These are phyloP conservation scores for Onychomys arenicola DNA, from an alignment of 2,797 vertebrate species.

Conservation along the genomic window DNA sequence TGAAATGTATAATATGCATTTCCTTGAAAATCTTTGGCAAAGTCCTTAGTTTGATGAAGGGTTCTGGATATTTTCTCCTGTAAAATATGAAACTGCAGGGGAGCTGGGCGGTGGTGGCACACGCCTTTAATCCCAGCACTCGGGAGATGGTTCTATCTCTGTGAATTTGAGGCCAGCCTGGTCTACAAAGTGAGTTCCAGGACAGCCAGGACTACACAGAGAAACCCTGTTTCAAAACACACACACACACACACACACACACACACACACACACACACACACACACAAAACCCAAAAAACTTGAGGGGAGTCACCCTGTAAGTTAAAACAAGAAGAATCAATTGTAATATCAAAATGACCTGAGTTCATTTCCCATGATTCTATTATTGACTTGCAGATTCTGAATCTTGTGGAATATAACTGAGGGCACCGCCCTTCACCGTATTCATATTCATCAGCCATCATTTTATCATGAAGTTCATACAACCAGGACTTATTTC, in stretches of 20 bases:
- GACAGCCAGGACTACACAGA: no score
- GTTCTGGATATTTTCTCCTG: background rate
- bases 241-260: no score
- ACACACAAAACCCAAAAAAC: background rate
- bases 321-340: constrained; percentile 54
- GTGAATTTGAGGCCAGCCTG: no score
- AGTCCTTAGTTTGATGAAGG: constrained; percentile 29
- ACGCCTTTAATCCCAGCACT: no score
- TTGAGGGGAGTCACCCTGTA: constrained; percentile 61
- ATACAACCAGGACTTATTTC: background rate
- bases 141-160: no score
- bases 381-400: background rate
- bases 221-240: no score
- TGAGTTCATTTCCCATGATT: constrained; percentile 68
- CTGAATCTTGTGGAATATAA: constrained; percentile 7
- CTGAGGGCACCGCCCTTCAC: background rate
- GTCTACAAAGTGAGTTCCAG: no score
- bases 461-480: background rate
- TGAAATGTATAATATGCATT: constrained; percentile 25
- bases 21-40: constrained; percentile 74
- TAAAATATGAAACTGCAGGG: constrained; percentile 52
- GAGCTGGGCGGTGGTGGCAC: no score
- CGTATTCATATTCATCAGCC: background rate
- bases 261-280: no score
- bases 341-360: constrained; percentile 75